Base-by-base conservation (phyloP, 2,797 vertebrate species). In the Sphenodon punctatus region DNA sequence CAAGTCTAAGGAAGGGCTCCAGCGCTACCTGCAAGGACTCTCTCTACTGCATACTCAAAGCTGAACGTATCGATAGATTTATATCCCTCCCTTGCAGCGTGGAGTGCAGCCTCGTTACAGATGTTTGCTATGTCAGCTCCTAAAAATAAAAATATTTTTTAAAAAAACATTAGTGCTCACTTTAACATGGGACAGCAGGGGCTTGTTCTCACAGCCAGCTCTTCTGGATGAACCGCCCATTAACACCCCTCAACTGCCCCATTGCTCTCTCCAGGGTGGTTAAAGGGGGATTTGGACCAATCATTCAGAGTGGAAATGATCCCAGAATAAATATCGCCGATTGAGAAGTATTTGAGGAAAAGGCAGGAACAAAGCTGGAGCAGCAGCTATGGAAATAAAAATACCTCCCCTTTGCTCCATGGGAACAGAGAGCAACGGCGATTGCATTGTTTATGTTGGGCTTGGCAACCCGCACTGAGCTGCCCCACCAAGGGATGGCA, bases 71-170 rank as follows among this genome's bases (percentile, higher is more conserved):
- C 96, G 0, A 99, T 97, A 38, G 98, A 98, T 49, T 97, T 97
- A 94, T 96, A 95, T 0, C 98, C 98, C 59, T 99, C 98, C 75
- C 99, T 95, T n/a, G 98, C 99, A 0, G 98, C 99, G 0, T 99
- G 99, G 23, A 99, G 95, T 4, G 99, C 99, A 1, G 98, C 98
- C 89, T 99, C 99, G 0, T 99, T 99, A 64, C 98, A 99, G 88
- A 99, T 98, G 89, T 99, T 99, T 1, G 99, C 99, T 7, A 99
- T 99, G 93, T 99, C 99, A 3, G 99, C 98, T n/a, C 98, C 98
- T 99, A 92, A 9, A 55, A 56, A 16, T n/a, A 55, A 15, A 8
- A 20, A 17, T 80, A 64, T 27, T 64, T 10, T 79, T 36, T 30
- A 30, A 45, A 59, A 38, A 82, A 27, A 71, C 16, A 5, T 10